Evolutionary conservation across 2,113 vertebrate species (phyloP), one percentile per base, ranked within the genome.

Genomic region (Hypanus sabinus): DNA sequence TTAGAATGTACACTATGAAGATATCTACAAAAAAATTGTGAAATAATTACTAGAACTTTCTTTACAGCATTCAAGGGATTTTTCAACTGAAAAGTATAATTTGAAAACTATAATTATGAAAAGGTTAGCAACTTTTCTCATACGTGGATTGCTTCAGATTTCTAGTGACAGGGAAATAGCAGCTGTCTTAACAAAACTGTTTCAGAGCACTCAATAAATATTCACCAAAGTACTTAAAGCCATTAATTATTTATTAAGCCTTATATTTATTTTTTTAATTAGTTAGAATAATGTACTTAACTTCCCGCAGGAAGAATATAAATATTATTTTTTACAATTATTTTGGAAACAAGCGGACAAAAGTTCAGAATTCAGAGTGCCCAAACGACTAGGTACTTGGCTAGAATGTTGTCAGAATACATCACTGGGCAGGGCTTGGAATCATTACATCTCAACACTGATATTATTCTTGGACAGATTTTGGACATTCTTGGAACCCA

Each of bases 31-130:
- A 93, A 80, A 93, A 14, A 71, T 55, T 75, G 38, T 46, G 6
- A 30, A 90, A 75, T 73, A 73, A 27, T 93, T 73, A 55, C 22
- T 30, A 73, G 91, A 93, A 5, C 68, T 20, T 75, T 38, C 36
- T 55, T 73, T 75, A 73, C 36, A 73, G 24, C 38, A 93, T 24
- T 75, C 70, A 73, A 70, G 36, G 68, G 36, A 24, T 55, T 10
- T 46, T 93, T 93, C 60, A 71, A 93, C 91, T 73, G 16, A 90
- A 68, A 88, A 88, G 5, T 90, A 90, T n/a, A 90, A n/a, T 73
- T 93, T 93, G 22, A 73, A 93, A 92, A 12, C 91, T 73, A 22
- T 73, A 93, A 73, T 93, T 93, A 93, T 16, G 91, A 73, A 93
- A 70, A 75, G 68, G 36, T 71, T 92, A 92, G 65, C 62, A 62